Base-by-base conservation (phyloP, 2,113 vertebrate species). In the Ictidomys tridecemlineatus region DNA sequence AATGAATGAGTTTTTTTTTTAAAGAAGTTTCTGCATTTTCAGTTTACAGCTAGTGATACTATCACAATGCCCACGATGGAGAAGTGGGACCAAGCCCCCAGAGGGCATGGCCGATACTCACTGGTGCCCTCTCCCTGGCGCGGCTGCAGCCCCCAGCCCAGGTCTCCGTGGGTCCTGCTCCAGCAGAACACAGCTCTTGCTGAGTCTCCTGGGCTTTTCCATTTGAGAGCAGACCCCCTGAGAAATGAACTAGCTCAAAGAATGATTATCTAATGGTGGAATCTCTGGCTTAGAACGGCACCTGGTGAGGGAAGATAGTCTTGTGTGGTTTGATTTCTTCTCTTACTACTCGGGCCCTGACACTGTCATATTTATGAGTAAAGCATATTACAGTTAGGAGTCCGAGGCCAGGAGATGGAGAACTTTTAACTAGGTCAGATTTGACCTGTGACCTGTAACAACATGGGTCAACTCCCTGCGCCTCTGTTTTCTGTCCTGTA, bases 171-270 rank as follows among this genome's bases (percentile, higher is more conserved):
- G 58, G n/a, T 3, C 58, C 48, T 0, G 26, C 30, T 73, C 28
- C 16, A 0, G 0, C 28, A 1, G 0, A 39, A 16, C 1, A 0
- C 0, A 3, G 77, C 45, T 51, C 10, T 18, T 1, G 22, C 3
- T 9, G 39, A 22, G 14, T 56, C 20, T 51, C 6, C 9, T 3
- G 4, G 58, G 5, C 39, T 12, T 24, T 16, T n/a, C 63, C 37
- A 1, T 28, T 16, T 58, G 61, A 39, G 85, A 24, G 32, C 63
- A 20, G 91, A n/a, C 42, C 16, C 2, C 3, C 5, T 7, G 13
- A 32, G 56, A 69, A 80, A 17, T 0, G 16, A 0, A 16, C 61
- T 28, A 89, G 30, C 87, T 39, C 93, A 42, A 13, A 74, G n/a
- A 34, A 17, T 0, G 34, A 18, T 28, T 32, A 14, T 22, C 65